Percentiles rank a stretch among this genome's conserved stretches.
Evolutionary conservation across 2,113 vertebrate species (phyloP).

Genomic region (Sardina pilchardus): DNA sequence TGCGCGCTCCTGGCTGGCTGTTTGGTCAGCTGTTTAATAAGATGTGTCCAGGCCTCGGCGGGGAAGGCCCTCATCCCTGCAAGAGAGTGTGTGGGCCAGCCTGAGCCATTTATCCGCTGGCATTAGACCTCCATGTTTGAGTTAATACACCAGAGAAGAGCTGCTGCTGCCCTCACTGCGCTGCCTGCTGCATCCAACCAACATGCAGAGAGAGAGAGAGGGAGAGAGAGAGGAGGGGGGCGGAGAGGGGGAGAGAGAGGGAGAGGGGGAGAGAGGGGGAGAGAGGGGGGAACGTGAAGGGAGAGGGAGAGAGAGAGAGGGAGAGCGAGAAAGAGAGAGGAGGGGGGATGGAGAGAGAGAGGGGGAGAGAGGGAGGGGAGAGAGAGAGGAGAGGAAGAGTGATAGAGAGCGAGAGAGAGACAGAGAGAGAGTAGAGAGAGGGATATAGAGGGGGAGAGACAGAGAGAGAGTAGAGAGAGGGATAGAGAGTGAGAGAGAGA

Average conservation of each 20-base stretch:
- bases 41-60: constrained; percentile 51
- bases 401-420: no score
- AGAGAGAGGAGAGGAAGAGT: no score
- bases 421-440: no score
- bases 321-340: background rate
- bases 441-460: no score
- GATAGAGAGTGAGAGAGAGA: background rate
- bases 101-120: constrained; percentile 67
- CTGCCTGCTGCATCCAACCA: constrained; percentile 42
- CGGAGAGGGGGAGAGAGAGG: background rate
- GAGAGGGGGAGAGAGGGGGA: background rate
- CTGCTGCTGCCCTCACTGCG: constrained; percentile 39
- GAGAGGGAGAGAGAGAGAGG: background rate
- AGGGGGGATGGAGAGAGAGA: background rate
- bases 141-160: constrained; percentile 67
- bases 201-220: constrained; percentile 44
- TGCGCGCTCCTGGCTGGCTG: background rate
- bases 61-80: constrained; percentile 61
- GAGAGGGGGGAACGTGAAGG: background rate
- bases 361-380: background rate
- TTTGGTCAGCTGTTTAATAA: constrained; percentile 60
- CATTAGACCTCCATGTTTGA: constrained; percentile 69
- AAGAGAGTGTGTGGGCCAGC: constrained; percentile 49
- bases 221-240: background rate
- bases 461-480: no score